Conservation (phyloP, 2,888 invertebrate species). For the Andrena praecox region DNA sequence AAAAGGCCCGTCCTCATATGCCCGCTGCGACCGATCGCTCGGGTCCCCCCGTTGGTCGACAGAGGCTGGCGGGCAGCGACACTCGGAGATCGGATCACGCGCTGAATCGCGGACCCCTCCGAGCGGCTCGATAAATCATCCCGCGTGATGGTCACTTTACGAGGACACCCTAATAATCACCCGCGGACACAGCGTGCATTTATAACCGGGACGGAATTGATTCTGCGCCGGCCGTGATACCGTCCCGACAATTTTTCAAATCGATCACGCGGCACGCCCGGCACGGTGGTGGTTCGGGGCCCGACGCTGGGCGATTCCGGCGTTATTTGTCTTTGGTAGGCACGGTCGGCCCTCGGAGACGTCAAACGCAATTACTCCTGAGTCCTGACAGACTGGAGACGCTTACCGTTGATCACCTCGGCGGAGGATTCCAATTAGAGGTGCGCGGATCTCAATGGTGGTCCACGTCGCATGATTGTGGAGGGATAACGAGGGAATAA, state of each 20-base stretch:
- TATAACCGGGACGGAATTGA: slow-evolving; percentile 52
- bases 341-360: neutral
- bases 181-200: slow-evolving; percentile 28
- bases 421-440: slow-evolving; percentile 34
- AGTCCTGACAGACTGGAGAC: slow-evolving; percentile 30
- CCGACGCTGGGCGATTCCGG: slow-evolving; percentile 30
- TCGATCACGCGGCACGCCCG: slow-evolving; percentile 10
- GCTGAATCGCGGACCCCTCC: slow-evolving; percentile 51
- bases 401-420: slow-evolving; percentile 5
- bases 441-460: slow-evolving; percentile 10
- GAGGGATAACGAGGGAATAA: neutral
- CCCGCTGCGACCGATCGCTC: neutral
- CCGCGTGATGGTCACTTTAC: slow-evolving; percentile 40
- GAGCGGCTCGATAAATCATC: slow-evolving; percentile 62
- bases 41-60: slow-evolving; percentile 5
- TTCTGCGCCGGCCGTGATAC: slow-evolving; percentile 8
- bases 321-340: slow-evolving; percentile 25
- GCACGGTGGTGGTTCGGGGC: neutral
- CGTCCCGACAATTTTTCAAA: slow-evolving; percentile 43
- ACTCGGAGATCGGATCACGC: slow-evolving; percentile 58
- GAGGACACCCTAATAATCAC: slow-evolving; percentile 55
- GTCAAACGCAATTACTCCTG: slow-evolving; percentile 46
- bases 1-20: slow-evolving; percentile 6
- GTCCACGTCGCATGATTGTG: slow-evolving; percentile 28
- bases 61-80: slow-evolving; percentile 44